A percentile compares a stretch with the other conserved stretches of the same genome.
Evolutionary conservation across 2,797 vertebrate genomes (phyloP).

Genomic region (Bovichtus diacanthus): DNA sequence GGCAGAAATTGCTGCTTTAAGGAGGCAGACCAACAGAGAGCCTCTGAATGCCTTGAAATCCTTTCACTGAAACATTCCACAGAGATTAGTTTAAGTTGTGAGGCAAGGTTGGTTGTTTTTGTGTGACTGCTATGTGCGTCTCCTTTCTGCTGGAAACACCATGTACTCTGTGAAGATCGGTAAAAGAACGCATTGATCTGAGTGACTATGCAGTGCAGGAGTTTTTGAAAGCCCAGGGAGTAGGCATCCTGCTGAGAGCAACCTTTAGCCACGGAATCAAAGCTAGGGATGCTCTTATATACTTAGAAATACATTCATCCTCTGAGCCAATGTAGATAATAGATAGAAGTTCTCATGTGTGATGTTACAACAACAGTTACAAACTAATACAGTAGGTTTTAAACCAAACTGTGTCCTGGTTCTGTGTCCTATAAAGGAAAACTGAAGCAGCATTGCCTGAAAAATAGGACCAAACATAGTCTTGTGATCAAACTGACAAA

Average conservation of each 20-base stretch:
- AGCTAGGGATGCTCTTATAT: slow-evolving; percentile 40
- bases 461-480: neutral
- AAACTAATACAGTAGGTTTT: neutral
- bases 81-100: slow-evolving; percentile 69
- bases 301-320: slow-evolving; percentile 24
- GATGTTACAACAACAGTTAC: slow-evolving; percentile 23
- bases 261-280: slow-evolving; percentile 64
- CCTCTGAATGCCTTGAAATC: slow-evolving; percentile 55
- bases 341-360: neutral
- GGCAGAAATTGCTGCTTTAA: slow-evolving; percentile 52
- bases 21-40: slow-evolving; percentile 47
- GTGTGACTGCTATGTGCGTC: slow-evolving; percentile 61
- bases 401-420: neutral
- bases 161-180: slow-evolving; percentile 72
- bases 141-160: slow-evolving; percentile 73
- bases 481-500: neutral
- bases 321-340: slow-evolving; percentile 20
- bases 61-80: slow-evolving; percentile 75
- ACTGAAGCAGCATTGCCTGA: neutral
- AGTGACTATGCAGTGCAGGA: slow-evolving; percentile 61
- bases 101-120: slow-evolving; percentile 71
- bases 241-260: slow-evolving; percentile 61
- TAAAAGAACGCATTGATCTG: slow-evolving; percentile 80
- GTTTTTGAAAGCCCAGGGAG: slow-evolving; percentile 64
- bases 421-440: neutral